These are phyloP conservation scores for Catharus minimus DNA, from an alignment of 2,113 vertebrate genomes.

Conservation along the genomic window DNA sequence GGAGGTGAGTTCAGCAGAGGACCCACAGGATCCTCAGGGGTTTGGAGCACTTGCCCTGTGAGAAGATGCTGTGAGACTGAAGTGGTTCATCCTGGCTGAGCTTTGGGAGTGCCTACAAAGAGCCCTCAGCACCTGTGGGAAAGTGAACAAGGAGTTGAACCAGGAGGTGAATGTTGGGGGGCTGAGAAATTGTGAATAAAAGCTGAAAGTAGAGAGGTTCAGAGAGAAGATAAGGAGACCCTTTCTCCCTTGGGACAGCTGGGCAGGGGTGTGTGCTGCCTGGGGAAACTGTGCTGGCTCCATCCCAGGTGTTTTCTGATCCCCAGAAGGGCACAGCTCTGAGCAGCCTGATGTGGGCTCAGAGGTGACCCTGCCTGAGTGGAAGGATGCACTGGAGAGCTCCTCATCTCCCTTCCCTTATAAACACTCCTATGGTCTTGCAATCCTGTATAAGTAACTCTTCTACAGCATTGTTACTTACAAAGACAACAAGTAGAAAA, in stretches of 20 bases:
- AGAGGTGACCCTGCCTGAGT: neutral
- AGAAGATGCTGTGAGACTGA: neutral
- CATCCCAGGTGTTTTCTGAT: neutral
- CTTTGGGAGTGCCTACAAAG: neutral
- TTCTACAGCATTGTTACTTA: neutral
- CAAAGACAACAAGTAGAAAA: neutral
- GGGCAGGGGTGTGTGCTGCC: neutral
- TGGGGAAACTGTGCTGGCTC: neutral
- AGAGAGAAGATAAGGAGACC: neutral
- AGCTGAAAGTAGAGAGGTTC: neutral
- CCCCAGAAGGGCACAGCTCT: neutral
- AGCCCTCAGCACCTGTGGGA: neutral
- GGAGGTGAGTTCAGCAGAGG: neutral
- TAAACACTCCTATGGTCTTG: neutral
- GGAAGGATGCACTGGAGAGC: neutral
- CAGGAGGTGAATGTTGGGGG: too few relatives aligned
- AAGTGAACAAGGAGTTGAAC: fast-evolving
- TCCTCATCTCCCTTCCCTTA: neutral
- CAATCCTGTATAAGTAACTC: neutral
- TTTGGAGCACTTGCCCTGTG: neutral
- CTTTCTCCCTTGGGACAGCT: neutral
- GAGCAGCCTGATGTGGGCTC: neutral
- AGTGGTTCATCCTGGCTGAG: neutral
- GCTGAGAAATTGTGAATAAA: neutral
- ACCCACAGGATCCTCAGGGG: neutral